These are phyloP conservation scores for Rynchops niger DNA, from an alignment of 2,113 vertebrate species.

Conservation along the genomic window DNA sequence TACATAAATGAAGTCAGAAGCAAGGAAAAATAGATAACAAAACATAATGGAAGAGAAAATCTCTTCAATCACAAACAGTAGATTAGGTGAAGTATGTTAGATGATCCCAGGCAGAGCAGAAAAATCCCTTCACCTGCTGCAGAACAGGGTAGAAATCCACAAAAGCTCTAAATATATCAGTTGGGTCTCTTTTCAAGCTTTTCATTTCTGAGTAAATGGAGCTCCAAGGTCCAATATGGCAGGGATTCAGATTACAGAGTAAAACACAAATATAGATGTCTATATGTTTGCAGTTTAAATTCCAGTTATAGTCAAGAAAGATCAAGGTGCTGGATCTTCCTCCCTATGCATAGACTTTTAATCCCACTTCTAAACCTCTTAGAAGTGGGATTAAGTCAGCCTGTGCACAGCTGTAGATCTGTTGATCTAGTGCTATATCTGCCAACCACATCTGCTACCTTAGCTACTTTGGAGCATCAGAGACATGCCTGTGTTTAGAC, in stretches of 20 bases:
- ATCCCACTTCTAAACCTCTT: not conserved
- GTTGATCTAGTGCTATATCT: not conserved
- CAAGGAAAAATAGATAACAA: not conserved
- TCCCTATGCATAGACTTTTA: not conserved
- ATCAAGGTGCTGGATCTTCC: not conserved
- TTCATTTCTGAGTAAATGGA: not conserved
- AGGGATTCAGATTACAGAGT: not conserved
- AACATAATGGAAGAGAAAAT: not conserved
- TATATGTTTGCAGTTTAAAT: not conserved
- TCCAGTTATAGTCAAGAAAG: not conserved
- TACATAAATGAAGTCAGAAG: not conserved
- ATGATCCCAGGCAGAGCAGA: not conserved
- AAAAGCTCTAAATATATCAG: not conserved
- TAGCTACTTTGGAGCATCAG: not conserved
- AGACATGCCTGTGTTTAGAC: not conserved
- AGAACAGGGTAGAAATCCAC: not conserved
- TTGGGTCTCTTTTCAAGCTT: not conserved
- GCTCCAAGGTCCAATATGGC: not conserved
- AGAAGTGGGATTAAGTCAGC: not conserved
- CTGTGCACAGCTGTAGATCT: not conserved
- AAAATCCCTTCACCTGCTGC: not conserved
- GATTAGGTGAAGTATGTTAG: not conserved
- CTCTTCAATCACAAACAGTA: not conserved
- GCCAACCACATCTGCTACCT: not conserved
- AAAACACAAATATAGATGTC: not conserved